Evolutionary conservation across 2,888 invertebrate species (phyloP).

Genomic region (Dascillus cervinus): DNA sequence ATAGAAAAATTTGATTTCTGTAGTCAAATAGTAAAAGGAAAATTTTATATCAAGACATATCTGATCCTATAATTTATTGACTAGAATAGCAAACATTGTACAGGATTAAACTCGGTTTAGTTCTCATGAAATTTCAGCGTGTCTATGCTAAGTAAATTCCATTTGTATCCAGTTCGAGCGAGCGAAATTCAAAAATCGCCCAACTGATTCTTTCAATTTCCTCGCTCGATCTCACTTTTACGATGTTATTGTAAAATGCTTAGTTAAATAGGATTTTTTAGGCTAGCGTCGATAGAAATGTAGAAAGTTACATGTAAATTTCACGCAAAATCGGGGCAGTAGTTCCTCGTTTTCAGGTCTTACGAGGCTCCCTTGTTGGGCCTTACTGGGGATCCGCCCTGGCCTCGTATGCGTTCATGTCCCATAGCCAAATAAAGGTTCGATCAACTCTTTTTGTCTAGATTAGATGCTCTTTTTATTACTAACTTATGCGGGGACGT

Average conservation of each 20-base stretch:
- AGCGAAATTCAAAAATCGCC: conserved; percentile 8
- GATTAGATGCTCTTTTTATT: conserved; percentile 23
- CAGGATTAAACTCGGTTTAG: conserved; percentile 8
- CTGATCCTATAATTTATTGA: conserved; percentile 8
- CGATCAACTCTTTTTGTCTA: conserved; percentile 36
- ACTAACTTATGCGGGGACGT: too few relatives aligned
- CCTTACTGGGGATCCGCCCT: conserved; percentile 38
- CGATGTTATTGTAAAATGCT: conserved; percentile 8
- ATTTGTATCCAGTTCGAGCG: conserved; percentile 26
- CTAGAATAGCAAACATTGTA: conserved; percentile 9
- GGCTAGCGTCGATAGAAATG: conserved; percentile 9
- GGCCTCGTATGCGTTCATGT: conserved; percentile 38
- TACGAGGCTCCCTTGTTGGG: conserved; percentile 37
- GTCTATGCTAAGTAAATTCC: conserved; percentile 29
- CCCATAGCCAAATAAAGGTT: conserved; percentile 38
- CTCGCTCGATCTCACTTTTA: conserved; percentile 10
- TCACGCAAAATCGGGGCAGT: conserved; percentile 36
- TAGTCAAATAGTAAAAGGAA: too few relatives aligned
- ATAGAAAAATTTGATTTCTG: too few relatives aligned
- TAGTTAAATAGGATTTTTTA: conserved; percentile 13
- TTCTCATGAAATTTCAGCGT: conserved; percentile 42
- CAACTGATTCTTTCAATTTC: conserved; percentile 5
- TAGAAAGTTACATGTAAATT: conserved; percentile 18
- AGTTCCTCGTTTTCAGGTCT: conserved; percentile 42
- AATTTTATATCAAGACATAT: conserved; percentile 9